Evolutionary conservation across 2,888 invertebrate species (phyloP), one percentile per base, ranked within the genome.

Genomic region (Ophioninae sp.): DNA sequence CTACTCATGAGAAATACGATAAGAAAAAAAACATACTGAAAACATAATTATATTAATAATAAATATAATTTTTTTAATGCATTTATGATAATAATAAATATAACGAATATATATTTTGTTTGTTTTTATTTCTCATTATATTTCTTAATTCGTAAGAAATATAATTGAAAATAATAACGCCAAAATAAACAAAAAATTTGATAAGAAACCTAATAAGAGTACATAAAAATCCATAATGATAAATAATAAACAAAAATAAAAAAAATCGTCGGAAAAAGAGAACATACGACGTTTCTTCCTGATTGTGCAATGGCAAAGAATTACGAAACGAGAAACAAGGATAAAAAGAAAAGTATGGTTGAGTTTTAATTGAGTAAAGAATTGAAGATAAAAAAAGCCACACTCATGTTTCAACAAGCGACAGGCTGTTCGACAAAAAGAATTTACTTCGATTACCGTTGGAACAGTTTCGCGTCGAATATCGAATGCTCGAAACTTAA

Each of bases 401-500:
- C 37, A 30, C 22, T 44, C 23, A 13, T 23, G 20, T 22, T 13
- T 7, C 41, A 10, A n/a, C 59, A 20, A 67, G 44, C 59, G 69
- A 72, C 23, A 77, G 37, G 22, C 30, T 63, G 41, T 58, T 20
- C 23, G 37, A 67, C 8, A 23, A 51, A 73, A 71, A 74, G 58
- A 75, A 65, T 81, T 23, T 3, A 71, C 65, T 72, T 72, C 20
- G 22, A 72, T 77, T 67, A 56, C 41, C 39, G 51, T 80, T 9
- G 56, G 63, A 73, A 67, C 22, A 20, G 23, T 59, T n/a, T 9
- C 30, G 64, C 39, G 22, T 22, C 51, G 22, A 20, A 59, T 69
- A 69, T 75, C 39, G 65, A 81, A 69, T 72, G 63, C 23, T 75
- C 75, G 58, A 81, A 59, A 69, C 30, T 59, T 44, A 17, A 51